Base-by-base conservation (phyloP, 2,113 vertebrate genomes). In the Odontophorus gujanensis region DNA sequence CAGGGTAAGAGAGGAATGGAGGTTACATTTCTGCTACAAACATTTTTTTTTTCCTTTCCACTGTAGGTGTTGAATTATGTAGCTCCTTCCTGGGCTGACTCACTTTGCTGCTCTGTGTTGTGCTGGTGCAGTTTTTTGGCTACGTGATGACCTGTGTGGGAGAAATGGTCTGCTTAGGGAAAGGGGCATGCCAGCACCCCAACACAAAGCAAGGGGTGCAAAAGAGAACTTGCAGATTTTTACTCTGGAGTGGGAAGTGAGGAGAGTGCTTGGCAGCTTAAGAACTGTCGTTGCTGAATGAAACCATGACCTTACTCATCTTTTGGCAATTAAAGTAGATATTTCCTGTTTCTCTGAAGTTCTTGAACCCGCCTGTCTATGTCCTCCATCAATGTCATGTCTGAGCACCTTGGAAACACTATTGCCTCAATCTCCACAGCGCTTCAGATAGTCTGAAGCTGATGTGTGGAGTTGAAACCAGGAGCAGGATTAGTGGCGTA, bases 81-180 rank as follows among this genome's bases (percentile, higher is more conserved):
- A 76, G 20, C 36, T 79, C 21, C 25, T 14, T 48, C 36, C 9
- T 58, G 58, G 40, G 34, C 69, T 65, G 57, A 22, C 72, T 8
- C 4, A 21, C 73, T 43, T 68, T 84, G 21, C 13, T 18, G 36
- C 18, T 67, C 22, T 61, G 11, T 53, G 13, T 73, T 85, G 14
- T 0, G 2, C 58, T 80, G 57, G 13, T 20, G 11, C 8, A 13
- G 8, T 8, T 65, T 61, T 86, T 87, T 63, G 11, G 17, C 30
- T 61, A 7, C 6, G 18, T 0, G 0, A 0, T 86, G 55, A 55
- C 0, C 4, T 16, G 2, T 32, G 12, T 6, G 32, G 1, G 12
- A 9, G 14, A n/a, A 71, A 36, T 30, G 1, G 42, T 30, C 24
- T 68, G 4, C 30, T 36, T 19, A 21, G 32, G 42, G 34, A 18